Evolutionary conservation across 2,113 vertebrate species (phyloP).

Genomic region (Apteryx owenii): DNA sequence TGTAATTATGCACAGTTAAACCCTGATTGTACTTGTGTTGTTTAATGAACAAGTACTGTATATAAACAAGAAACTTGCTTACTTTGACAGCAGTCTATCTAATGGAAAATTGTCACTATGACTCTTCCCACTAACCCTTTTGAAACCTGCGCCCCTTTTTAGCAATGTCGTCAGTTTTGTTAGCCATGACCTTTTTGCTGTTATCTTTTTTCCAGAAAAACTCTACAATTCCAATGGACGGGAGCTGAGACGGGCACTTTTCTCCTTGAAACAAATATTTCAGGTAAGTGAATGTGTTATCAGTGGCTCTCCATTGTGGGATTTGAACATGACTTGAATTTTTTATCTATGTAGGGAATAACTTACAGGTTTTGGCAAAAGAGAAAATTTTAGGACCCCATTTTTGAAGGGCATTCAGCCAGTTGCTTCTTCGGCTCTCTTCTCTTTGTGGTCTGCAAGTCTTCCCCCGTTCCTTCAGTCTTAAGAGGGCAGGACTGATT

Average conservation of each 20-base stretch:
- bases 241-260: slow-evolving; percentile 94
- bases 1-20: not conserved
- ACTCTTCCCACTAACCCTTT: not conserved
- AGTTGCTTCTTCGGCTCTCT: not conserved
- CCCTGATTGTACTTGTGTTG: not conserved
- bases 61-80: not conserved
- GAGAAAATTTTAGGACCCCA: not conserved
- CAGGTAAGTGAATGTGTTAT: slow-evolving; percentile 82
- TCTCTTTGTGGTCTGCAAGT: not conserved
- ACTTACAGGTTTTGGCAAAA: not conserved
- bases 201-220: slow-evolving; percentile 85
- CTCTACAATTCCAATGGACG: slow-evolving; percentile 94
- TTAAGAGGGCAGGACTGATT: not conserved
- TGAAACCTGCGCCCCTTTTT: not conserved
- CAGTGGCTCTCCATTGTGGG: not conserved
- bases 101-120: not conserved
- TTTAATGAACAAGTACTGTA: fast-evolving
- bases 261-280: slow-evolving; percentile 99
- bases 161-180: not conserved
- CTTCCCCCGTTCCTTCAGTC: not conserved
- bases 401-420: not conserved
- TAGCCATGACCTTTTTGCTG: slow-evolving; percentile 17
- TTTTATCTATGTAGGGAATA: not conserved
- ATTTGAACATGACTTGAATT: not conserved
- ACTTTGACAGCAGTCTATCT: not conserved